Conservation (phyloP, 2,888 invertebrate genomes). For the Lasioglossum malachurum region DNA sequence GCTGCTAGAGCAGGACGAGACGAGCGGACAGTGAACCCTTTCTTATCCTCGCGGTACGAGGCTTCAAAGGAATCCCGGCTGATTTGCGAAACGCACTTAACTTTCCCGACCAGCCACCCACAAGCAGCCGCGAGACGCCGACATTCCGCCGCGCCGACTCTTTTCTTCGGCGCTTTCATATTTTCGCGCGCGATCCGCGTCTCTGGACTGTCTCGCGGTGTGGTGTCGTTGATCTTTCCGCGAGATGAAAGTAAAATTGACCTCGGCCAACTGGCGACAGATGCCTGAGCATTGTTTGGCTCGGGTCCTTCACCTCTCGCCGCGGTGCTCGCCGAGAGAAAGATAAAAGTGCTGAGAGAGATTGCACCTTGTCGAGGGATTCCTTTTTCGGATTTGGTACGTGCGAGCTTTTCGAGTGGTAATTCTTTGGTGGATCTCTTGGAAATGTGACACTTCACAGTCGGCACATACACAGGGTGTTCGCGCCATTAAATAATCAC, state of each 20-base stretch:
- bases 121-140: constrained; percentile 45
- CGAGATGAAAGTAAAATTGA: constrained; percentile 12
- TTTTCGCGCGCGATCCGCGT: constrained; percentile 41
- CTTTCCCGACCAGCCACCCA: constrained; percentile 48
- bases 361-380: background rate
- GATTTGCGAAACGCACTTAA: constrained; percentile 66
- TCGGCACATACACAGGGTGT: too few species aligned
- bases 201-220: constrained; percentile 52
- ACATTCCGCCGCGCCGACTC: constrained; percentile 35
- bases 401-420: background rate
- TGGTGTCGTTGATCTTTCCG: constrained; percentile 56
- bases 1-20: background rate
- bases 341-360: background rate
- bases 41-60: constrained; percentile 64
- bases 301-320: background rate
- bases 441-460: too few species aligned
- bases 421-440: background rate
- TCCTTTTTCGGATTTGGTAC: background rate
- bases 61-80: constrained; percentile 68
- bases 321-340: background rate
- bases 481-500: too few species aligned
- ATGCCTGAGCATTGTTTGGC: background rate
- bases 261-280: background rate
- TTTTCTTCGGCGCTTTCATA: constrained; percentile 41
- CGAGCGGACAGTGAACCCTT: constrained; percentile 65